Evolutionary conservation across 2,888 invertebrate genomes (phyloP).

Genomic region (Halictus ligatus): DNA sequence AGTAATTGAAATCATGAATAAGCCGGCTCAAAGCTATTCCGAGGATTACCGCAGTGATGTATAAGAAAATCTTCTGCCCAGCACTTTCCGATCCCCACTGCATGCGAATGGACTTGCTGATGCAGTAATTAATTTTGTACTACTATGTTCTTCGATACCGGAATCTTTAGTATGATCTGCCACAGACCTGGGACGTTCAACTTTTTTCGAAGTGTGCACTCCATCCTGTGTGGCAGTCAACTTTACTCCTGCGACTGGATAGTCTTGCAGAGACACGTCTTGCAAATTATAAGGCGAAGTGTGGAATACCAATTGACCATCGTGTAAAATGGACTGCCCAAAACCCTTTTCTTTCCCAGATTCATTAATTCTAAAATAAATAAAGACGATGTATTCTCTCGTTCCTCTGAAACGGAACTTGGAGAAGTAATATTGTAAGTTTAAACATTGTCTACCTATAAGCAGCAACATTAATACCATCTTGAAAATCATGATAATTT

Average conservation of each 20-base stretch:
- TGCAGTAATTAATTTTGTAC: constrained; percentile 77
- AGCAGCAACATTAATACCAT: constrained; percentile 93
- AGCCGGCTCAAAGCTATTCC: constrained; percentile 50
- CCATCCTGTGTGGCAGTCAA: constrained; percentile 73
- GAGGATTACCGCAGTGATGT: constrained; percentile 85
- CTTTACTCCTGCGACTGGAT: constrained; percentile 73
- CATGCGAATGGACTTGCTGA: constrained; percentile 84
- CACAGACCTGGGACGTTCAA: constrained; percentile 82
- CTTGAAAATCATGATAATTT: constrained; percentile 91
- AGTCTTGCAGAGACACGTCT: constrained; percentile 91
- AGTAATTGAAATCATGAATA: constrained; percentile 52
- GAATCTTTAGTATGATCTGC: constrained; percentile 79
- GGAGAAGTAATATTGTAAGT: constrained; percentile 21
- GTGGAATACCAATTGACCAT: constrained; percentile 94
- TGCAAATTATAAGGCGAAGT: constrained; percentile 94
- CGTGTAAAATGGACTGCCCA: constrained; percentile 96
- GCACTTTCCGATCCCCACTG: constrained; percentile 83
- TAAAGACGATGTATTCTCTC: background rate
- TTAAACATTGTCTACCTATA: constrained; percentile 85
- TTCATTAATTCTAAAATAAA: constrained; percentile 88
- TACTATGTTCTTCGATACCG: constrained; percentile 72
- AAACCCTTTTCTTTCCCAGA: constrained; percentile 94
- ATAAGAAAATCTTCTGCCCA: constrained; percentile 88
- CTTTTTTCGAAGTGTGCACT: constrained; percentile 72
- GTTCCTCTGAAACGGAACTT: background rate